A percentile compares a stretch with the other conserved stretches of the same genome.
phyloP scores from a whole-genome alignment of 2,113 vertebrate species.

The Grammomys dolichurus region DNA sequence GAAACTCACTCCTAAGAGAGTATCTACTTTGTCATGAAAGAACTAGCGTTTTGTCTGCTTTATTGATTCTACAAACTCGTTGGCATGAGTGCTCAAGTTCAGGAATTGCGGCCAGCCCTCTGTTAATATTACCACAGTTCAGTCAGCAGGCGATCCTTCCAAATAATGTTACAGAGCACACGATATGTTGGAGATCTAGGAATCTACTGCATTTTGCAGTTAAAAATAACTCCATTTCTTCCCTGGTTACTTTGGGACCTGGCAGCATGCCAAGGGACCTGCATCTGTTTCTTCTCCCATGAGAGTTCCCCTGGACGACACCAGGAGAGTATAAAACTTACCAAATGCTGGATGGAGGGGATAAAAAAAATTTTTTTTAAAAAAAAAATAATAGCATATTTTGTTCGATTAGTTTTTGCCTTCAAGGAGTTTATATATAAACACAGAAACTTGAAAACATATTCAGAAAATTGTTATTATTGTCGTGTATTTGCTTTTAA shows the following conservation, averaged over 20 bases:
- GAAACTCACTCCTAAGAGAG: conserved; percentile 24
- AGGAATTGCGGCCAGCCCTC: background rate
- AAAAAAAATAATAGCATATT: background rate
- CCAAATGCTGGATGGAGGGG: background rate
- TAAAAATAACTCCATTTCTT: background rate
- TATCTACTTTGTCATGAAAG: background rate
- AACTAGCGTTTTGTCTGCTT: background rate
- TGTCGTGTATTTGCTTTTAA: background rate
- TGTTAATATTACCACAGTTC: background rate
- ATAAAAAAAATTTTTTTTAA: background rate
- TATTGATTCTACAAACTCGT: background rate
- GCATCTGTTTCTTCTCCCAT: background rate
- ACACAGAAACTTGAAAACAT: background rate
- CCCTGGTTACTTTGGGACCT: background rate
- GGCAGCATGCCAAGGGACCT: background rate
- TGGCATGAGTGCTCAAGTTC: background rate
- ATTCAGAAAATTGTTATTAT: background rate
- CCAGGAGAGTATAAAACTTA: background rate
- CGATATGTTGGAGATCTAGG: background rate
- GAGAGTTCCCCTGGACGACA: background rate
- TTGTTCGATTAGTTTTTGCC: conserved; percentile 3
- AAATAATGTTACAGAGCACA: background rate
- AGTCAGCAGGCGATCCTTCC: background rate
- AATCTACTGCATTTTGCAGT: background rate
- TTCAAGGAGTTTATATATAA: conserved; percentile 22